Evolutionary conservation across 2,888 invertebrate species (phyloP).

Genomic region (Reticulitermes lucifugus): DNA sequence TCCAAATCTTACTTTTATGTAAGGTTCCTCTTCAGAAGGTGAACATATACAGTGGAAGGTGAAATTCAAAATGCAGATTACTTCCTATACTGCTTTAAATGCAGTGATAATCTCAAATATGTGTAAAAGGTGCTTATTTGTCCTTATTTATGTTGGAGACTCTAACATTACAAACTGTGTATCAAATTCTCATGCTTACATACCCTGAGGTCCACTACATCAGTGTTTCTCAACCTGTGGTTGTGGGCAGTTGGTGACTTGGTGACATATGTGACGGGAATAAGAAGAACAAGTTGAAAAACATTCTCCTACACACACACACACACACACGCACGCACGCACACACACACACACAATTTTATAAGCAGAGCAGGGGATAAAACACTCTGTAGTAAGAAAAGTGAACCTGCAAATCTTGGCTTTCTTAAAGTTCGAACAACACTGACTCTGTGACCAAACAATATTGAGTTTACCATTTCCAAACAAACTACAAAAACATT

Average conservation of each 20-base stretch:
- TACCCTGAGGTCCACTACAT: background rate
- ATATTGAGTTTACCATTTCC: background rate
- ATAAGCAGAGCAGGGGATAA: background rate
- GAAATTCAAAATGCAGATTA: too few species aligned
- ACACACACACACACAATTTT: background rate
- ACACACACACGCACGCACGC: too few species aligned
- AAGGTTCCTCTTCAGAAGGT: too few species aligned
- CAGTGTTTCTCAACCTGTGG: background rate
- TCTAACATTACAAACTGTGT: too few species aligned
- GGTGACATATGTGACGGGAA: background rate
- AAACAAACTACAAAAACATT: background rate
- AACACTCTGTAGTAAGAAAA: background rate
- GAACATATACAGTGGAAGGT: too few species aligned
- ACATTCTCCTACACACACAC: too few species aligned
- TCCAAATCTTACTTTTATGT: too few species aligned
- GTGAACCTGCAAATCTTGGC: background rate
- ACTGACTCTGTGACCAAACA: background rate
- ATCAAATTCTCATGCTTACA: background rate
- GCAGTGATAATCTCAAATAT: too few species aligned
- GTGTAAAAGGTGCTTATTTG: too few species aligned
- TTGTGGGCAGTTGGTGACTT: background rate
- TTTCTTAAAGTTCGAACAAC: background rate
- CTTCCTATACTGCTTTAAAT: too few species aligned
- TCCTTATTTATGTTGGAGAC: too few species aligned
- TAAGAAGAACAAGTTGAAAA: too few species aligned